phyloP scores from a whole-genome alignment of 2,888 invertebrate species.

The Caprella mutica region DNA sequence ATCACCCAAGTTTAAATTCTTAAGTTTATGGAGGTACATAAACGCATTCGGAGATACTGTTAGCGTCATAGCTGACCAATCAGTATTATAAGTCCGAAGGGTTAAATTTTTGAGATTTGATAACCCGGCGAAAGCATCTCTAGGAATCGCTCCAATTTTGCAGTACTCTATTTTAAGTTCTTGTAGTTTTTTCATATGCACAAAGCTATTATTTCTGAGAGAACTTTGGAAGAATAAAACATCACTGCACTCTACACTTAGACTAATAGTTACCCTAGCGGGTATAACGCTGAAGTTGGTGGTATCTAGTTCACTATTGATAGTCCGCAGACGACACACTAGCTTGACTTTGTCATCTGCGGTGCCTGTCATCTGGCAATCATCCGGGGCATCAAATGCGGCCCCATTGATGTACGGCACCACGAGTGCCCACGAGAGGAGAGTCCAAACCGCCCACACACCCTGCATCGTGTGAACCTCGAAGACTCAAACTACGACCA shows the following conservation, averaged over 20 bases:
- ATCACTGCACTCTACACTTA: slow-evolving; percentile 67
- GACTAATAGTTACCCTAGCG: slow-evolving; percentile 65
- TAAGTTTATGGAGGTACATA: slow-evolving; percentile 47
- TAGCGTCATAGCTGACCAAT: slow-evolving; percentile 68
- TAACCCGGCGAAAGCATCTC: slow-evolving; percentile 68
- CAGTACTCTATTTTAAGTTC: slow-evolving; percentile 62
- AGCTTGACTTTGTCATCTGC: slow-evolving; percentile 57
- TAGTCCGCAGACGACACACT: slow-evolving; percentile 65
- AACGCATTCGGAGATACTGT: slow-evolving; percentile 63
- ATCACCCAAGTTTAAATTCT: slow-evolving; percentile 62
- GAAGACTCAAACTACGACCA: no score
- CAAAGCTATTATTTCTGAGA: slow-evolving; percentile 41
- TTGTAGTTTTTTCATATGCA: slow-evolving; percentile 53
- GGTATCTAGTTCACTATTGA: slow-evolving; percentile 75
- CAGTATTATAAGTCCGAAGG: slow-evolving; percentile 68
- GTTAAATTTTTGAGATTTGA: slow-evolving; percentile 66
- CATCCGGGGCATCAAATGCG: slow-evolving; percentile 37
- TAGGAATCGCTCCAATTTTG: slow-evolving; percentile 62
- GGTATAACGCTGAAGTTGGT: slow-evolving; percentile 80
- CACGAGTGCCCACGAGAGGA: slow-evolving; percentile 3
- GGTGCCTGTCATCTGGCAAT: slow-evolving; percentile 52
- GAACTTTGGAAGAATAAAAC: slow-evolving; percentile 68
- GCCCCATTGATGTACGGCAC: not conserved
- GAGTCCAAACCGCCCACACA: slow-evolving; percentile 9
- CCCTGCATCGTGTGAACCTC: slow-evolving; percentile 6